Conservation (phyloP, 2,888 invertebrate genomes). For the Allygus modestus region DNA sequence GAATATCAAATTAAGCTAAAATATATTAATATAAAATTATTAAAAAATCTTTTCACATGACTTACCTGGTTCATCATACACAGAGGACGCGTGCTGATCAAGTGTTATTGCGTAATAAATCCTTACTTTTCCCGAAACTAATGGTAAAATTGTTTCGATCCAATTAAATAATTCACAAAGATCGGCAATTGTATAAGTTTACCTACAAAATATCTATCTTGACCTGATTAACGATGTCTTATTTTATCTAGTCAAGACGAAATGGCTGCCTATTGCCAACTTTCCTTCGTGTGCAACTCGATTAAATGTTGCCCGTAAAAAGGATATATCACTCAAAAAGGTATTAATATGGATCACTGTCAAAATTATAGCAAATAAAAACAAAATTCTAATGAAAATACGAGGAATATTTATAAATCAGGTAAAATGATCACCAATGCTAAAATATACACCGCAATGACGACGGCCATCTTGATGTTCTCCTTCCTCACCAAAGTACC, state of each 20-base stretch:
- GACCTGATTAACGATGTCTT: slow-evolving; percentile 24
- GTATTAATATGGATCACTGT: neutral
- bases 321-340: neutral
- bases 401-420: slow-evolving; percentile 5
- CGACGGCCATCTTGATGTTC: slow-evolving; percentile 64
- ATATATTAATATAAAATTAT: neutral
- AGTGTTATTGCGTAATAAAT: neutral
- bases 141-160: neutral
- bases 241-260: slow-evolving; percentile 41
- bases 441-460: slow-evolving; percentile 62
- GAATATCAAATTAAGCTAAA: neutral
- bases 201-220: neutral
- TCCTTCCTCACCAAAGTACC: slow-evolving; percentile 60
- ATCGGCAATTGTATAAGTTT: neutral
- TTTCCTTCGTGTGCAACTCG: slow-evolving; percentile 62
- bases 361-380: slow-evolving; percentile 7
- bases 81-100: slow-evolving; percentile 26
- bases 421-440: slow-evolving; percentile 32
- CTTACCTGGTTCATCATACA: slow-evolving; percentile 67
- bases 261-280: slow-evolving; percentile 64
- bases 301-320: neutral
- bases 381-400: neutral
- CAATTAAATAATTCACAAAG: neutral
- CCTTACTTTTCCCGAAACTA: too few species aligned
- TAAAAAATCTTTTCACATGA: neutral